phyloP scores from a whole-genome alignment of 2,888 invertebrate genomes.

The Epirrhoe tristata region DNA sequence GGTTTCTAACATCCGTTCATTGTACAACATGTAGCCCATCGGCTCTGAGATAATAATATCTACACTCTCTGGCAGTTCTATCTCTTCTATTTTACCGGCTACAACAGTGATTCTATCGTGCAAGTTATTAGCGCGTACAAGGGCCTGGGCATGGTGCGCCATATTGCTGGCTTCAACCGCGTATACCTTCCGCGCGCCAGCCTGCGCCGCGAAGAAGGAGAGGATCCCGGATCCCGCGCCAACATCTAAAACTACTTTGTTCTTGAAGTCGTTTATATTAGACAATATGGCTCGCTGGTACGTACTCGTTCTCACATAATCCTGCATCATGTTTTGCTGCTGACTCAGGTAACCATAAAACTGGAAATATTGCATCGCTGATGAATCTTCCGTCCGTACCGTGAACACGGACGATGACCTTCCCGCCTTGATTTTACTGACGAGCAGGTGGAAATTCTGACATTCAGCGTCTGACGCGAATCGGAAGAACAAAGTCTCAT shows the following conservation, averaged over 20 bases:
- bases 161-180: constrained; percentile 99
- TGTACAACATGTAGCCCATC: constrained; percentile 99
- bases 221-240: constrained; percentile 99
- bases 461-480: constrained; percentile 89
- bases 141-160: constrained; percentile 97
- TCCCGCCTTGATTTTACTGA: constrained; percentile 90
- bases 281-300: constrained; percentile 98
- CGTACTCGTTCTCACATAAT: constrained; percentile 98
- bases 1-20: constrained; percentile 99
- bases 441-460: constrained; percentile 90
- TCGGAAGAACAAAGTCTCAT: constrained; percentile 89
- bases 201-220: constrained; percentile 99
- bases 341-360: constrained; percentile 99
- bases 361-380: constrained; percentile 99
- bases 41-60: constrained; percentile 99
- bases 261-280: constrained; percentile 95
- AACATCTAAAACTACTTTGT: constrained; percentile 97
- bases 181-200: constrained; percentile 98
- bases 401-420: constrained; percentile 94
- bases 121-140: constrained; percentile 96
- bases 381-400: constrained; percentile 98
- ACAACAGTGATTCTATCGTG: constrained; percentile 95
- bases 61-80: constrained; percentile 96
- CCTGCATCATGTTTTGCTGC: constrained; percentile 99
- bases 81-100: constrained; percentile 99